phyloP scores from a whole-genome alignment of 2,888 invertebrate species.

The Tyria jacobaeae region DNA sequence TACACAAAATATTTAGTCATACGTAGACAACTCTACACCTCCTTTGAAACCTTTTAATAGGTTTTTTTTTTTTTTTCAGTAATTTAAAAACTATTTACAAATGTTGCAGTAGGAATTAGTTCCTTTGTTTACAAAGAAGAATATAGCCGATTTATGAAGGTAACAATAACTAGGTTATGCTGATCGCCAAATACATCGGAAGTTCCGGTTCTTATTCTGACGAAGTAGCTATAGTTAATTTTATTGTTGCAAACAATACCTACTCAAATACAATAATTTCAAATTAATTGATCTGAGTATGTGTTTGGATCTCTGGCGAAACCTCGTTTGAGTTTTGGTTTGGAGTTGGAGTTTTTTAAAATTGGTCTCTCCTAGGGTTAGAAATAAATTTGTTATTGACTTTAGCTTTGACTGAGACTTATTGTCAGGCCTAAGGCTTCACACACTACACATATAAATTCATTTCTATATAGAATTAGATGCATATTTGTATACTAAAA shows the following conservation, averaged over 20 bases:
- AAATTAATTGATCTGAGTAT: too few relatives aligned
- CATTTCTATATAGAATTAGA: too few relatives aligned
- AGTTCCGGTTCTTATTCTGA: slow-evolving; percentile 1
- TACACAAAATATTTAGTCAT: background rate
- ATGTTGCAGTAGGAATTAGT: background rate
- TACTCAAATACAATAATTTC: background rate
- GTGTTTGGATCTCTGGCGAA: too few relatives aligned
- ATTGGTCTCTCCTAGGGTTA: too few relatives aligned
- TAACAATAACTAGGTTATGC: background rate
- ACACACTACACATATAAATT: too few relatives aligned
- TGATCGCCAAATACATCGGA: slow-evolving; percentile 1
- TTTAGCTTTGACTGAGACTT: too few relatives aligned
- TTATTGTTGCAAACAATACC: background rate
- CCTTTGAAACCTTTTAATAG: too few relatives aligned
- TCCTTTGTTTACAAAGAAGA: slow-evolving; percentile 2
- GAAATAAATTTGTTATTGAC: too few relatives aligned
- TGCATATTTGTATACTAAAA: background rate
- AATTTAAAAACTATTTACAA: background rate
- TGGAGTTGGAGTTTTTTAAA: too few relatives aligned
- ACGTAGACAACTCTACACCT: background rate
- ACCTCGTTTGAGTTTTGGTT: too few relatives aligned
- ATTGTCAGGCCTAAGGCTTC: too few relatives aligned
- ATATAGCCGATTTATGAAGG: slow-evolving; percentile 3
- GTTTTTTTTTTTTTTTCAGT: too few relatives aligned
- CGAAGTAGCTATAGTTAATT: background rate